phyloP scores from a whole-genome alignment of 2,797 vertebrate genomes.

The Macroramphosus scolopax region DNA sequence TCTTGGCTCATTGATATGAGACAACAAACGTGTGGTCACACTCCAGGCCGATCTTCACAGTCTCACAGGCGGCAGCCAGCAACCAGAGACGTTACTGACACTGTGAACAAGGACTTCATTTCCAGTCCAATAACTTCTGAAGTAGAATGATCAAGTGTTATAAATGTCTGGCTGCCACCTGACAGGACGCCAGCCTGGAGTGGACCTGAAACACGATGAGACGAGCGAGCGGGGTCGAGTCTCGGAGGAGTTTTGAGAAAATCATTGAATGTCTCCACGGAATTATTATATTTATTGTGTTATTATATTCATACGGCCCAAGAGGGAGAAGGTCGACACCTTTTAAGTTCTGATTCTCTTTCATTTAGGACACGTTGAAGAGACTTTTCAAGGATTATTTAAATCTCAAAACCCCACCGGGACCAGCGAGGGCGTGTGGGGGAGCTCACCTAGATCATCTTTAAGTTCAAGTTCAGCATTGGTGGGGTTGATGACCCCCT shows the following conservation, averaged over 20 bases:
- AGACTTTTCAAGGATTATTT: constrained; percentile 55
- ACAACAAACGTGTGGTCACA: no score
- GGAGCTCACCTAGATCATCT: constrained; percentile 96
- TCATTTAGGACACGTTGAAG: no score
- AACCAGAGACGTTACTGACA: no score
- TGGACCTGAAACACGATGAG: constrained; percentile 34
- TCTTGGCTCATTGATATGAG: no score
- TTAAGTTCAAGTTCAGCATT: constrained; percentile 99
- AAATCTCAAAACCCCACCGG: constrained; percentile 8
- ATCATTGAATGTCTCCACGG: constrained; percentile 64
- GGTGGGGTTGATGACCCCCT: constrained; percentile 99
- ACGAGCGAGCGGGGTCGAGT: constrained; percentile 31
- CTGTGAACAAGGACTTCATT: no score
- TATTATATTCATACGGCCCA: no score
- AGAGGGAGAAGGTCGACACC: no score
- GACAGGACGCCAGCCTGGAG: constrained; percentile 41
- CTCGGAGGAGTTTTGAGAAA: constrained; percentile 51
- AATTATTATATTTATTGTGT: no score
- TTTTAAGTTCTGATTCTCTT: no score
- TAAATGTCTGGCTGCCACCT: constrained; percentile 26
- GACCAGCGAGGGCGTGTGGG: constrained; percentile 1
- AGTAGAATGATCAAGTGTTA: no score
- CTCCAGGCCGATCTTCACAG: constrained; percentile 43
- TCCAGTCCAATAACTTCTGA: no score
- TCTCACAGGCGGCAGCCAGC: constrained; percentile 28